These are phyloP conservation scores for Gambusia holbrooki DNA, from an alignment of 2,113 vertebrate species.

Conservation along the genomic window DNA sequence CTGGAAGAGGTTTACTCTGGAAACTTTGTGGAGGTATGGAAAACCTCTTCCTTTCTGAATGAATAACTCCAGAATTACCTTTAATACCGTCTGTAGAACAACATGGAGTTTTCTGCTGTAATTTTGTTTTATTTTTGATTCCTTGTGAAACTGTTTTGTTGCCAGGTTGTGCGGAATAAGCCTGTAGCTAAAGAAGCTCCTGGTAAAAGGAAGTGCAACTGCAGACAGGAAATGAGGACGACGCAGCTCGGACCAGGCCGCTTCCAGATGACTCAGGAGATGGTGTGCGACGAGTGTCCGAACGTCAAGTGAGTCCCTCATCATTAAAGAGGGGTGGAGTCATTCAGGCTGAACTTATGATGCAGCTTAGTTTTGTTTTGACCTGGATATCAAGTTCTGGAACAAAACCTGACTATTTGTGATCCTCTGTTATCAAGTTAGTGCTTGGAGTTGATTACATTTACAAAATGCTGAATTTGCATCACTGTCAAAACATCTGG, in stretches of 20 bases:
- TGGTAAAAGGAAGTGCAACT: slow-evolving; percentile 98
- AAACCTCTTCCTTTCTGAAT: not conserved
- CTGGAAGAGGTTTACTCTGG: slow-evolving; percentile 98
- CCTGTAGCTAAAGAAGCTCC: slow-evolving; percentile 95
- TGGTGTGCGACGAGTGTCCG: slow-evolving; percentile 96
- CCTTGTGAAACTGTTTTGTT: not conserved
- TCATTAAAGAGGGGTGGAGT: not conserved
- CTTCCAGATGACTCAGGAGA: slow-evolving; percentile 99
- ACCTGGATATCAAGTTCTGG: too few relatives aligned
- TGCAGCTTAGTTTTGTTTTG: too few relatives aligned
- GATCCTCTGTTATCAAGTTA: too few relatives aligned
- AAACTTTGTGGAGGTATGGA: slow-evolving; percentile 96
- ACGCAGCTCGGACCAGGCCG: slow-evolving; percentile 97
- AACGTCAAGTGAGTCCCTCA: slow-evolving; percentile 91
- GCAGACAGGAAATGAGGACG: slow-evolving; percentile 97
- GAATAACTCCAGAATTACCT: not conserved
- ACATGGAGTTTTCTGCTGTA: not conserved
- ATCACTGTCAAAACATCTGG: too few relatives aligned
- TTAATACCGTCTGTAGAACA: not conserved
- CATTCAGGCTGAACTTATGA: not conserved
- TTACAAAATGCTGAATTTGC: too few relatives aligned
- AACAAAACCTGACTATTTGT: too few relatives aligned
- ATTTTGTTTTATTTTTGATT: not conserved
- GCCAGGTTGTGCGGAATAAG: slow-evolving; percentile 94
- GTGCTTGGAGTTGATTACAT: too few relatives aligned